Evolutionary conservation across 2,113 vertebrate species (phyloP), one percentile per base, ranked within the genome.

Genomic region (Passer montanus): DNA sequence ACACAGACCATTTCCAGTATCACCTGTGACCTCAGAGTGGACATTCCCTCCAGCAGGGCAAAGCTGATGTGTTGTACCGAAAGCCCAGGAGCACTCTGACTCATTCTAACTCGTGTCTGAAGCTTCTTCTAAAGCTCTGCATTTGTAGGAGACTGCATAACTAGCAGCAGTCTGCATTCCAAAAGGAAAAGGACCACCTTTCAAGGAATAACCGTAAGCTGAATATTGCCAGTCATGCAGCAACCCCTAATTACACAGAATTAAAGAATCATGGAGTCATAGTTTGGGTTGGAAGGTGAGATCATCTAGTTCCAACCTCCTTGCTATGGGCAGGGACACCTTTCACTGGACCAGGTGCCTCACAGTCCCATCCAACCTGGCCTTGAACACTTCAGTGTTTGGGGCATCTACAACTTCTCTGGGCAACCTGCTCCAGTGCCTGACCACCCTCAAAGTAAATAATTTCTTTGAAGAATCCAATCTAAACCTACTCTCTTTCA

Each of bases 21-120:
- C 35, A 20, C 3, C 0, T 49, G 21, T 68, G 33, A 69, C 18
- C 59, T 16, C 3, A 79, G 14, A 0, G 0, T 37, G 67, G 39
- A 37, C 55, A 43, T 62, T 74, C 5, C 5, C 13, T 74, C 35
- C 18, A 49, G 14, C 7, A 39, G 10, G 28, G 18, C 6, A 63
- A 84, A 84, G 35, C 15, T 77, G 21, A 18, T 21, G 14, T 4
- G 7, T 16, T 44, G 50, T 50, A 58, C 15, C 27, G 89, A 70
- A 93, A 70, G 30, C n/a, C 56, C 35, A 76, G 8, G 28, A 73
- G 7, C 23, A 15, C 6, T 66, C 33, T 35, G 24, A 81, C 13
- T 64, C 17, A 27, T 75, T 83, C 35, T 46, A 23, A 13, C 13
- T 21, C 68, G 23, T 43, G n/a, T 41, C 41, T n/a, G 53, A 66